These are phyloP conservation scores for Drosophila quinaria DNA, from an alignment of 2,888 invertebrate species.

Conservation along the genomic window DNA sequence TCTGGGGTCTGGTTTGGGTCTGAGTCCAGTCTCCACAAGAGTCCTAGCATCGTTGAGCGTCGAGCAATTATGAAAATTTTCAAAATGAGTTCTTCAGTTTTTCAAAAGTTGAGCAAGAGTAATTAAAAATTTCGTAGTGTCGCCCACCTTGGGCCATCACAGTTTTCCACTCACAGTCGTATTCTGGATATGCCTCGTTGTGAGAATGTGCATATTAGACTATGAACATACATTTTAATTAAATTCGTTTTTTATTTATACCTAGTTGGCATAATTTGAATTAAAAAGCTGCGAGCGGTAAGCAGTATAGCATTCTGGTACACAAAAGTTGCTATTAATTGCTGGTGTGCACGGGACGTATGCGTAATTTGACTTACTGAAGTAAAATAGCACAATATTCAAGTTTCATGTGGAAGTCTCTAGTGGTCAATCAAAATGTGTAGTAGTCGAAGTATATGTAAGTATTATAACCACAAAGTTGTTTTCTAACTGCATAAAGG, in stretches of 20 bases:
- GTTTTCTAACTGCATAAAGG: too few species aligned
- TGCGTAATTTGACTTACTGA: constrained; percentile 34
- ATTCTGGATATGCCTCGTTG: constrained; percentile 47
- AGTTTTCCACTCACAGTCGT: constrained; percentile 40
- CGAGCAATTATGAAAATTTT: constrained; percentile 72
- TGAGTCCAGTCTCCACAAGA: constrained; percentile 30
- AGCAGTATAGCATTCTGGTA: too few species aligned
- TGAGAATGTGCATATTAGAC: constrained; percentile 20
- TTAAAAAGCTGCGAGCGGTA: constrained; percentile 59
- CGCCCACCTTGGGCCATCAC: constrained; percentile 49
- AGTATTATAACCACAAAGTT: too few species aligned
- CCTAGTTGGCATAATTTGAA: constrained; percentile 62
- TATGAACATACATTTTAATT: constrained; percentile 74
- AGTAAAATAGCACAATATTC: constrained; percentile 7
- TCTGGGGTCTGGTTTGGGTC: constrained; percentile 14
- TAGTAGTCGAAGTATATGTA: neutral
- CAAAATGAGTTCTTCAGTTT: constrained; percentile 72
- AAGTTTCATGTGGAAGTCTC: neutral
- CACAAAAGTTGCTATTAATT: constrained; percentile 53
- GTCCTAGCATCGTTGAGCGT: constrained; percentile 45
- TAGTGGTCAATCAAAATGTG: constrained; percentile 27
- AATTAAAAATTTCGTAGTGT: constrained; percentile 77
- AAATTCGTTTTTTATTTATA: constrained; percentile 72
- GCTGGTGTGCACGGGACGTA: constrained; percentile 39
- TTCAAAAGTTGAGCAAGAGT: constrained; percentile 74